A percentile compares a stretch with the other conserved stretches of the same genome.
Conservation (phyloP, 1,140 invertebrate species). For the Stegodyphus dumicola region DNA sequence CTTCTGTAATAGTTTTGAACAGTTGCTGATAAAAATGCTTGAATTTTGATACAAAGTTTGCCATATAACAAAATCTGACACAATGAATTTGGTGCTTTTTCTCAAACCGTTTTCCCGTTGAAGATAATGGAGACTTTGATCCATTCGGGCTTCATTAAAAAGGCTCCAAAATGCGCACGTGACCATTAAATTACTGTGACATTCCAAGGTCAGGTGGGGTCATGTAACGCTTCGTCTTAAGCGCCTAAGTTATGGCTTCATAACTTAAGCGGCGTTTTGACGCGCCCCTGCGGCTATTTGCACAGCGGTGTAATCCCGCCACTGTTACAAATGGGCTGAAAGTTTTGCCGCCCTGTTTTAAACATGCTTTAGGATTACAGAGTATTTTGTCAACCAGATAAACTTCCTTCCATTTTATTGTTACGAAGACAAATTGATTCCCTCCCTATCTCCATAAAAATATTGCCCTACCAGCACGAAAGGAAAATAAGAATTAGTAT, state of each 20-base stretch:
- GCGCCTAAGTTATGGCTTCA: conserved; percentile 54
- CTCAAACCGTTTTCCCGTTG: neutral
- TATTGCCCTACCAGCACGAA: no score
- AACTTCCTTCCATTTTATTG: neutral
- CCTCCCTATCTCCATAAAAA: no score
- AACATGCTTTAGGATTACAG: neutral
- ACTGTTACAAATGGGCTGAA: conserved; percentile 18
- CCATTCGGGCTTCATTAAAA: conserved; percentile 48
- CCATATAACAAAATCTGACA: no score
- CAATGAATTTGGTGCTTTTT: conserved; percentile 13
- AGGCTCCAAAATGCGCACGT: conserved; percentile 41
- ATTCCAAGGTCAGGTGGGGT: conserved; percentile 46
- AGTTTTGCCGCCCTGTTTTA: conserved; percentile 33
- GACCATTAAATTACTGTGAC: conserved; percentile 57
- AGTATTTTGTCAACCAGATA: neutral
- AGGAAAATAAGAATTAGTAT: no score
- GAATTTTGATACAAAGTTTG: no score
- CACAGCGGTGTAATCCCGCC: neutral
- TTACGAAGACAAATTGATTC: no score
- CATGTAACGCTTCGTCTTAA: conserved; percentile 33
- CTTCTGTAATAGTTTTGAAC: no score
- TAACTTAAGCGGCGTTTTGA: conserved; percentile 48
- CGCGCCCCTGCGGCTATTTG: conserved; percentile 14
- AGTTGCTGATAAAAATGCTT: no score
- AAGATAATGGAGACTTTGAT: conserved; percentile 51